Evolutionary conservation across 2,797 vertebrate species (phyloP), one percentile per base, ranked within the genome.

Genomic region (Limnodromus scolopaceus): DNA sequence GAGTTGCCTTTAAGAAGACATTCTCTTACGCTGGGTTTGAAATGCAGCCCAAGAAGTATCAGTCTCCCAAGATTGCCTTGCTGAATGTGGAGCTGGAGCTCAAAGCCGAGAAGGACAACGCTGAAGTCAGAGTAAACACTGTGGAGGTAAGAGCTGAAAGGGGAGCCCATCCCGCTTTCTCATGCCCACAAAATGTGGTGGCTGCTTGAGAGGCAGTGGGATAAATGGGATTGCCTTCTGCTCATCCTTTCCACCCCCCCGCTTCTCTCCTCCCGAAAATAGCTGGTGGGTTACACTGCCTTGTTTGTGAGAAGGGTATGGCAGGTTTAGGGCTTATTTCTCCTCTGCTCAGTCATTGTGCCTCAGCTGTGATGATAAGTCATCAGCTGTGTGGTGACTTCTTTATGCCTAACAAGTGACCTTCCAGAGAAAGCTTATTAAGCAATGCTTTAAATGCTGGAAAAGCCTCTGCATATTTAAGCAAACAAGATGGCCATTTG

Each of bases 11-110:
- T 93, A 99, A 99, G 98, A 99, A 99, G 97, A 99, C 99, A 2
- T 99, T 99, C 96, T 99, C 99, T 41, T 99, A 99, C 0, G 99
- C 99, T 9, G 99, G 99, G 1, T 99, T 99, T 95, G 99, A 99
- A 97, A 99, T 99, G 99, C 99, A 99, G 95, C 99, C 99, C 68
- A 99, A 99, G 96, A 98, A 98, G 69, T 99, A 99, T 16, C 97
- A 98, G 22, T 98, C 98, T 12, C 99, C 98, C 63, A 99, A 96
- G 96, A 99, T 99, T 0, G 99, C 99, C 18, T 96, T 99, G 94
- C 98, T 99, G 79, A 99, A 99, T 3, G 98, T 99, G 53, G 99
- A 99, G 97, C 98, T 99, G 60, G 99, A 99, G 97, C 98, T 99
- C 72, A 99, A 99, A 96, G 99, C 99, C 0, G 99, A 99, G 98